Conservation (phyloP, 2,113 vertebrate genomes). For the Panurus biarmicus region DNA sequence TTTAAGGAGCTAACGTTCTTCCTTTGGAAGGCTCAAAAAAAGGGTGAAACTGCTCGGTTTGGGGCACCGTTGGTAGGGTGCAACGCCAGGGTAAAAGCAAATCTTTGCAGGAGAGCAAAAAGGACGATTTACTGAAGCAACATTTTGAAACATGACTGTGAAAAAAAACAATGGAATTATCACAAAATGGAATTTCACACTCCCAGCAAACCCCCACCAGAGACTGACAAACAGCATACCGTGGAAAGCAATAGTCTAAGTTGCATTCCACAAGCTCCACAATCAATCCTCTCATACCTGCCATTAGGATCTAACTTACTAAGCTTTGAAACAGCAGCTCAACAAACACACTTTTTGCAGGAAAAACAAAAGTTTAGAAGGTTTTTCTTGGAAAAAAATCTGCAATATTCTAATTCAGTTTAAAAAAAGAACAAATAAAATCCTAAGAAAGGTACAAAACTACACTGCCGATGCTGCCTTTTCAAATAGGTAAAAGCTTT, state of each 20-base stretch:
- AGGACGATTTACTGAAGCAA: constrained; percentile 32
- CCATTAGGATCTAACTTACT: neutral
- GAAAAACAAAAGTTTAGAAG: neutral
- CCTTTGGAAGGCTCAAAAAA: neutral
- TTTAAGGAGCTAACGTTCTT: neutral
- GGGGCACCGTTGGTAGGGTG: neutral
- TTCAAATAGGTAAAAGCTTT: neutral
- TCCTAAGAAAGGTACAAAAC: neutral
- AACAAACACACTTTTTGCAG: neutral
- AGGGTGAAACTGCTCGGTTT: neutral
- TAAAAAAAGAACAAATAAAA: neutral
- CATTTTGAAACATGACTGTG: neutral
- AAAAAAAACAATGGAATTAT: constrained; percentile 49
- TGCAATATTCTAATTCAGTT: neutral
- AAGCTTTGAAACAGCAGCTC: neutral
- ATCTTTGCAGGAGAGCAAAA: neutral
- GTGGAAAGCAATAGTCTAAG: neutral
- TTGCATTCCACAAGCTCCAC: neutral
- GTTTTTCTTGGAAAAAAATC: neutral
- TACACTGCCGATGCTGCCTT: neutral
- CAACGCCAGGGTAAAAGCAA: neutral
- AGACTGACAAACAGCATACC: neutral
- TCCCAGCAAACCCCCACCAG: neutral
- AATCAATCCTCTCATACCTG: neutral
- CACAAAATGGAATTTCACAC: constrained; percentile 36